phyloP scores from a whole-genome alignment of 2,888 invertebrate genomes.

The Fragum whitleyi region DNA sequence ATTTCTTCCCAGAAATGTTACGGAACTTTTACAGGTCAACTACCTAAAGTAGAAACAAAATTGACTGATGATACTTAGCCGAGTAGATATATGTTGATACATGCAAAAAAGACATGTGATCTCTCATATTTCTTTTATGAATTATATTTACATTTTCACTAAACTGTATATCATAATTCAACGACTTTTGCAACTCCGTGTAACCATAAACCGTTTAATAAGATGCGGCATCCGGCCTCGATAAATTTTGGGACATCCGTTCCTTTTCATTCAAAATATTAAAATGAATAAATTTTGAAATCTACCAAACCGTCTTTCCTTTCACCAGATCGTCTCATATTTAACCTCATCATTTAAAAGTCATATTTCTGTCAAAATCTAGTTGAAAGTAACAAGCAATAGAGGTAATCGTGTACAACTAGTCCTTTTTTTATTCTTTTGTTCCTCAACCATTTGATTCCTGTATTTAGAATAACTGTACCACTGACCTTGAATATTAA shows the following conservation, averaged over 20 bases:
- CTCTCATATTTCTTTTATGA: not conserved
- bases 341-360: not conserved
- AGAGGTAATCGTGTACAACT: too few species aligned
- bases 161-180: not conserved
- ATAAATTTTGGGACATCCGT: not conserved
- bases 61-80: too few species aligned
- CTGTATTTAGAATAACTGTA: too few species aligned
- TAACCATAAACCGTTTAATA: not conserved
- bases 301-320: conserved; percentile 1
- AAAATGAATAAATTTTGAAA: conserved; percentile 5
- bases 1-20: too few species aligned
- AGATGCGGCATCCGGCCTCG: not conserved
- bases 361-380: not conserved
- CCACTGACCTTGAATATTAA: too few species aligned
- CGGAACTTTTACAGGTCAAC: too few species aligned
- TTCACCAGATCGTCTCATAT: not conserved
- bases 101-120: not conserved
- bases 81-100: too few species aligned
- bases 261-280: conserved; percentile 10
- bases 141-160: not conserved
- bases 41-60: too few species aligned
- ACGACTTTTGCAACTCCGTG: not conserved
- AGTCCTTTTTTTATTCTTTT: too few species aligned
- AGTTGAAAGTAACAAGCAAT: too few species aligned
- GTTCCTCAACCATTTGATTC: too few species aligned